Evolutionary conservation across 1,140 invertebrate species (phyloP).

Genomic region (Heliconius melpomene): DNA sequence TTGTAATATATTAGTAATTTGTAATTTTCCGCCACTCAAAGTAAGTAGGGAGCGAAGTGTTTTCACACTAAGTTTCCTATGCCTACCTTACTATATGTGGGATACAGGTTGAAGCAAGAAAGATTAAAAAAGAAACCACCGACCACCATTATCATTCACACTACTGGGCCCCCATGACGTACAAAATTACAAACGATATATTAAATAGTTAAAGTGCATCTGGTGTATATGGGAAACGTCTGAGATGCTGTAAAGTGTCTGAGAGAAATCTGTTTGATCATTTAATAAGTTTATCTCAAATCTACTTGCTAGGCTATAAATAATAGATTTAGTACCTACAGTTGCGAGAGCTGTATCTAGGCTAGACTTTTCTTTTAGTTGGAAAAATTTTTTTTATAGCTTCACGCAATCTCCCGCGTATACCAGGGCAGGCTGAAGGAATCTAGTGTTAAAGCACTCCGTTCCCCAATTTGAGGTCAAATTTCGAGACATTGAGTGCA

Average conservation of each 20-base stretch:
- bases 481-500: too few relatives aligned
- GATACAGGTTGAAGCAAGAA: too few relatives aligned
- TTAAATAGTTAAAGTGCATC: constrained; percentile 5
- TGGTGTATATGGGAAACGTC: neutral
- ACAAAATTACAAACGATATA: neutral
- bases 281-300: constrained; percentile 10
- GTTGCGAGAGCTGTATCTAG: neutral
- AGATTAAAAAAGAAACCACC: too few relatives aligned
- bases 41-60: too few relatives aligned
- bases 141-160: neutral
- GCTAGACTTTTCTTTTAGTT: neutral
- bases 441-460: too few relatives aligned
- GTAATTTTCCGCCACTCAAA: too few relatives aligned
- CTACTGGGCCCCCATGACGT: neutral
- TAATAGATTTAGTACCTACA: neutral
- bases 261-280: neutral
- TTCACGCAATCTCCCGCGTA: neutral
- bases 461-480: too few relatives aligned
- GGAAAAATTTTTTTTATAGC: neutral
- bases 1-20: too few relatives aligned
- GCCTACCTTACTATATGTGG: too few relatives aligned
- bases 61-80: too few relatives aligned
- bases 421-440: too few relatives aligned
- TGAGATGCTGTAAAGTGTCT: constrained; percentile 1
- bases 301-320: neutral